Percentiles rank a stretch among this genome's conserved stretches.
Conservation (phyloP, 2,888 invertebrate species). For the Tubulanus polymorphus region DNA sequence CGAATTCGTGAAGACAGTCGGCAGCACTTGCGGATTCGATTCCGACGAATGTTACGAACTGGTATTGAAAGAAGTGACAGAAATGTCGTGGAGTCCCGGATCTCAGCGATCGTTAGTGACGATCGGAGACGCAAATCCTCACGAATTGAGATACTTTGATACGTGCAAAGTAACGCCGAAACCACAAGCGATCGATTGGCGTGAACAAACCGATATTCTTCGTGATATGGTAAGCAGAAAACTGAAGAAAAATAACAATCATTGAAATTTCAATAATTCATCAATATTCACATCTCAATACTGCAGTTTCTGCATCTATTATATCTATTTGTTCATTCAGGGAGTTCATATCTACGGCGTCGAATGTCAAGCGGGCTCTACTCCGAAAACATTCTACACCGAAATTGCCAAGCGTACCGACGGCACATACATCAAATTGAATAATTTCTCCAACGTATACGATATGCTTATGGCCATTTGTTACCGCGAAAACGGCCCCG, state of each 20-base stretch:
- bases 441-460: slow-evolving; percentile 34
- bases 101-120: slow-evolving; percentile 39
- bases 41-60: slow-evolving; percentile 46
- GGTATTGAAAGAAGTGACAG: slow-evolving; percentile 30
- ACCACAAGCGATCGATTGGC: slow-evolving; percentile 37
- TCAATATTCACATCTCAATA: no score
- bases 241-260: no score
- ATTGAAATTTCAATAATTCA: no score
- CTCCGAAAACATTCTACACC: slow-evolving; percentile 29
- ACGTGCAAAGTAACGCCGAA: no score
- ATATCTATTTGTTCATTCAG: slow-evolving; percentile 20
- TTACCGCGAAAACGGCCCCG: slow-evolving; percentile 39
- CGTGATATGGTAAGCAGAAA: neutral
- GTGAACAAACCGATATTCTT: slow-evolving; percentile 22
- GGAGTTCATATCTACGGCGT: slow-evolving; percentile 38
- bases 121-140: slow-evolving; percentile 45
- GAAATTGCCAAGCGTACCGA: slow-evolving; percentile 28
- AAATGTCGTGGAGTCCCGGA: slow-evolving; percentile 41
- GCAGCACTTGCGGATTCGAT: slow-evolving; percentile 42
- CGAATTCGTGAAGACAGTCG: slow-evolving; percentile 30
- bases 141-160: slow-evolving; percentile 32
- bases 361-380: slow-evolving; percentile 26
- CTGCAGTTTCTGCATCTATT: neutral
- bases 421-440: slow-evolving; percentile 37
- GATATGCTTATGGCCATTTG: slow-evolving; percentile 47